Evolutionary conservation across 2,113 vertebrate genomes (phyloP).

Genomic region (Ciconia boyciana): DNA sequence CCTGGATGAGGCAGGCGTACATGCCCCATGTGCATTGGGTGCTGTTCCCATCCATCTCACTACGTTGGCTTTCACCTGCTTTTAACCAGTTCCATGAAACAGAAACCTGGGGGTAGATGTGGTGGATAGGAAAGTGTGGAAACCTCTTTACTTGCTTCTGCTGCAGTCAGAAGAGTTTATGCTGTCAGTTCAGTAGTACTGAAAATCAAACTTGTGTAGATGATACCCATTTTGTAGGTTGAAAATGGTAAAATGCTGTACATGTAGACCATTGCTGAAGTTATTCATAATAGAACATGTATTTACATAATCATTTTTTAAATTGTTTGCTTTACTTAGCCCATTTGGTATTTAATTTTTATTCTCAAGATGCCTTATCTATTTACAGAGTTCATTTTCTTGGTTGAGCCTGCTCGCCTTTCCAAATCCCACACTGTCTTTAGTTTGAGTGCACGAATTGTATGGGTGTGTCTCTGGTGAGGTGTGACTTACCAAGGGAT

Average conservation of each 20-base stretch:
- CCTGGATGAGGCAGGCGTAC: background rate
- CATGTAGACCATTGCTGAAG: background rate
- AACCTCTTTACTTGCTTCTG: background rate
- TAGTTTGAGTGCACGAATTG: background rate
- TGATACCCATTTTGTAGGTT: background rate
- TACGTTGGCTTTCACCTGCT: background rate
- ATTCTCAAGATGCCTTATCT: background rate
- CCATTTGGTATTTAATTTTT: background rate
- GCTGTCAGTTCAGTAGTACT: background rate
- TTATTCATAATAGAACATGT: background rate
- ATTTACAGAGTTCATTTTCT: fast-evolving
- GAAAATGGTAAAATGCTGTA: background rate
- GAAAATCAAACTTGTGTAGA: background rate
- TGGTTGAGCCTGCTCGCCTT: background rate
- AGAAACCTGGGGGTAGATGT: background rate
- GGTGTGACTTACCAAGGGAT: no score
- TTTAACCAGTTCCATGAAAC: background rate
- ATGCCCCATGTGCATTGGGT: fast-evolving
- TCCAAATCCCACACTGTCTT: background rate
- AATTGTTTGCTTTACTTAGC: background rate
- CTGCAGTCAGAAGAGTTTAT: background rate
- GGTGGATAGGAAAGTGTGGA: background rate
- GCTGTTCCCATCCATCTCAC: background rate
- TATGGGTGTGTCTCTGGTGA: background rate
- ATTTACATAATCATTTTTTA: background rate